Base-by-base conservation (phyloP, 2,797 vertebrate genomes). In the Lindbergichthys nudifrons region DNA sequence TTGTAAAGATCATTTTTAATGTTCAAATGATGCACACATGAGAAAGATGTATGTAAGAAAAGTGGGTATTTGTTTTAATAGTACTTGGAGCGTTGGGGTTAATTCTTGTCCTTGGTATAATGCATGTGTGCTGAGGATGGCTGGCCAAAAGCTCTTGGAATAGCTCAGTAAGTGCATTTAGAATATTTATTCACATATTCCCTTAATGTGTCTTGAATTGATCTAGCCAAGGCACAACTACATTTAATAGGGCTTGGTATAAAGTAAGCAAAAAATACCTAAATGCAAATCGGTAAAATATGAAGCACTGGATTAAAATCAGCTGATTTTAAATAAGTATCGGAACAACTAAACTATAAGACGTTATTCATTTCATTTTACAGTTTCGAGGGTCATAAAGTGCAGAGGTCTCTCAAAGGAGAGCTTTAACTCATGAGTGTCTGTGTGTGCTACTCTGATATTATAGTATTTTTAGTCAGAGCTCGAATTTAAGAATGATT, bases 401-500 rank as follows among this genome's bases (percentile, higher is more conserved):
- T 9, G 2, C 13, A 18, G 32, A 54, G 43, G 45, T 42, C 41
- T 43, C 48, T 57, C 57, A 26, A 14, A 56, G 61, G 26, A 46
- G 43, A 70, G 18, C 53, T 48, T 65, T 5, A 36, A 3, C 45
- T 46, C 46, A 5, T 5, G 10, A 39, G 60, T n/a, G 45, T 39
- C 42, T 52, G 39, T 43, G 45, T 57, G 23, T 32, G 32, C 59
- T 57, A 19, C 70, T 78, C 56, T 39, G n/a, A 50, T 3, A 46
- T 9, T 5, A 15, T 13, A 15, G 32, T 78, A 53, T 66, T 80
- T 76, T 82, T 65, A 74, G 54, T 26, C 12, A 0, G 21, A 46
- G 62, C 70, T 75, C 65, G 73, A 71, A 54, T 62, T n/a, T 39
- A 50, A 19, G 2, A 36, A 51, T 66, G 75, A 67, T 23, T 80